Evolutionary conservation across 2,888 invertebrate species (phyloP), one percentile per base, ranked within the genome.

Genomic region (Lepas anatifera): DNA sequence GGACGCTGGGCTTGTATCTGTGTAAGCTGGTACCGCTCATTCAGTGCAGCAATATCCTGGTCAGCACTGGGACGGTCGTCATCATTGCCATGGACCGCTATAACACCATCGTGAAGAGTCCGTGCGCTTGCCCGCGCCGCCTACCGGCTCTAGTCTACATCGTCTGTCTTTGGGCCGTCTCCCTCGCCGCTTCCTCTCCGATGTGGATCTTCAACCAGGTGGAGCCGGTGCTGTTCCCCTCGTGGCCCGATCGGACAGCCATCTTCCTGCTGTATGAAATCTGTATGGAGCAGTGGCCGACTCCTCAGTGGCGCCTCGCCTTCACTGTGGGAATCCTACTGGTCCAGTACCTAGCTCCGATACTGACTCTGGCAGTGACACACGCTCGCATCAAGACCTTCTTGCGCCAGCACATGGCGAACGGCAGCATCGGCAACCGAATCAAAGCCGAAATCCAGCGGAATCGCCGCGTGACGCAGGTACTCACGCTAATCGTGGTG

Each of bases 31-130:
- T 84, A 22, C 83, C 84, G 1, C 82, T 84, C 74, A 79, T 84
- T 16, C 84, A 85, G 74, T 85, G 83, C 3, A 81, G 84, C 73
- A 85, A 84, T 76, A 82, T 85, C 63, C 84, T 85, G 77, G 84
- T 86, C 35, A 84, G 84, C 1, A 84, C 85, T 0, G 84, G 84
- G 71, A 85, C 84, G 69, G 85, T 86, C 69, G 83, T 85, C 0
- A 84, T 85, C 69, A 86, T 86, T 50, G 79, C 81, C 13, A 75
- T 80, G 29, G 81, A 81, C 71, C 76, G 81, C 43, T 79, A 80
- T 73, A 77, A 77, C 72, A 79, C 83, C 58, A 83, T 84, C 71
- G 81, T 84, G 6, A 78, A 79, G 70, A 80, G 80, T 37, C 79
- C 79, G 4, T 79, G 76, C 8, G 70, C 72, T 68, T 70, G 73